Conservation (phyloP, 2,113 vertebrate genomes). For the Ancistrus triradiatus region DNA sequence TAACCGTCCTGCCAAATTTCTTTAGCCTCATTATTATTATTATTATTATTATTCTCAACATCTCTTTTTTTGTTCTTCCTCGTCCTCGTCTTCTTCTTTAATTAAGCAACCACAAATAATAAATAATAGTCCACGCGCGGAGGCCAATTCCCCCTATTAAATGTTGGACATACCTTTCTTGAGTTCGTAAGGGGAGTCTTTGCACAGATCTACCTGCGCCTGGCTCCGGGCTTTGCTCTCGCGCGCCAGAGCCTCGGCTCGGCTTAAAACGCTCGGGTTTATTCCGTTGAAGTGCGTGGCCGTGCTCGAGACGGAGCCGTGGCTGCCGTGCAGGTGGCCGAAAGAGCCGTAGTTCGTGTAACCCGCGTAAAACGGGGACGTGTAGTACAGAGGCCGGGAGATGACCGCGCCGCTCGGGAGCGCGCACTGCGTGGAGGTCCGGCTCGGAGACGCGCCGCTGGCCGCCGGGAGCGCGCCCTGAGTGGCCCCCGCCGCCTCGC, state of each 20-base stretch:
- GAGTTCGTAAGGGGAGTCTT: conserved; percentile 97
- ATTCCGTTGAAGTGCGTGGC: conserved; percentile 94
- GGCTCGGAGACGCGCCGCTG: conserved; percentile 74
- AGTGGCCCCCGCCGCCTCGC: conserved; percentile 60
- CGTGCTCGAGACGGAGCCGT: conserved; percentile 76
- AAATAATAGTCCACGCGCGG: conserved; percentile 74
- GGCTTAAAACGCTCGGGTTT: conserved; percentile 96
- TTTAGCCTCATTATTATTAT: conserved; percentile 51
- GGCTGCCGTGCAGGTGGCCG: conserved; percentile 87
- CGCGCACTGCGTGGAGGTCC: conserved; percentile 84
- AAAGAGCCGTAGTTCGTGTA: conserved; percentile 98
- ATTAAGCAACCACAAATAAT: conserved; percentile 70
- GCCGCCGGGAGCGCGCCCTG: conserved; percentile 66
- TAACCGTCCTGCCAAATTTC: conserved; percentile 66
- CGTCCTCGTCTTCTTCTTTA: conserved; percentile 60
- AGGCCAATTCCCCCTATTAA: conserved; percentile 82
- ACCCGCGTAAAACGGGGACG: conserved; percentile 91
- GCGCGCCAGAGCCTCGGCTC: conserved; percentile 92
- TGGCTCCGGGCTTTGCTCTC: conserved; percentile 91
- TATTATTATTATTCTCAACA: conserved; percentile 60
- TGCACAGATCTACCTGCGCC: conserved; percentile 94
- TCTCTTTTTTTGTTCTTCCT: conserved; percentile 57
- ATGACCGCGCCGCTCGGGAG: conserved; percentile 87
- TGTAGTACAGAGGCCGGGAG: conserved; percentile 92
- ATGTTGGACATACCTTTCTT: conserved; percentile 99